phyloP scores from a whole-genome alignment of 1,140 invertebrate species.

The Thalassaphorura encarpata region DNA sequence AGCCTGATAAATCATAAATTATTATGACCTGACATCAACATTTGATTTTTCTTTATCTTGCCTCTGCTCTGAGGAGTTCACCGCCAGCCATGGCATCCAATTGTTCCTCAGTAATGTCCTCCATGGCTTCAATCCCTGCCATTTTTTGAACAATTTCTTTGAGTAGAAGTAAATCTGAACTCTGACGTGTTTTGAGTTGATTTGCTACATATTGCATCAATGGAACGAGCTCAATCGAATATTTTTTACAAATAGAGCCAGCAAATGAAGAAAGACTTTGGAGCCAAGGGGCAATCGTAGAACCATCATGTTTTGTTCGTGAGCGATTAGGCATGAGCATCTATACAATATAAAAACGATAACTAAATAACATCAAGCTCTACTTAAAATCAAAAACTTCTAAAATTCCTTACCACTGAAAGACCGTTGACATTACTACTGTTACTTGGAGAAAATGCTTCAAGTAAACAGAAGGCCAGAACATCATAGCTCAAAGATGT shows the following conservation, averaged over 20 bases:
- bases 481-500: slow-evolving; percentile 94
- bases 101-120: slow-evolving; percentile 94
- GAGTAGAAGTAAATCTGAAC: slow-evolving; percentile 85
- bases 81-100: slow-evolving; percentile 93
- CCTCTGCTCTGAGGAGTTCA: slow-evolving; percentile 86
- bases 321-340: slow-evolving; percentile 41
- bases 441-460: slow-evolving; percentile 59
- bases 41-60: slow-evolving; percentile 37
- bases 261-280: slow-evolving; percentile 89
- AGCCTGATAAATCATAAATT: slow-evolving; percentile 49
- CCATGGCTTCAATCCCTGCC: slow-evolving; percentile 93
- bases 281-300: slow-evolving; percentile 85
- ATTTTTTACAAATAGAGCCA: slow-evolving; percentile 93
- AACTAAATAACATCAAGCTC: background rate
- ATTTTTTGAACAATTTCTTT: slow-evolving; percentile 99
- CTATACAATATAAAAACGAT: slow-evolving; percentile 8
- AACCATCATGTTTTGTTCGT: slow-evolving; percentile 79
- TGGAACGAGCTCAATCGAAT: slow-evolving; percentile 89
- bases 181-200: slow-evolving; percentile 91
- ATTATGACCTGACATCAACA: background rate
- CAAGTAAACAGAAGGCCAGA: slow-evolving; percentile 88
- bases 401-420: slow-evolving; percentile 18
- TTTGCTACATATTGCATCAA: slow-evolving; percentile 94
- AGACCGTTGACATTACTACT: background rate
- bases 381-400: background rate